These are phyloP conservation scores for Pemphredon lugubris DNA, from an alignment of 2,888 invertebrate genomes.

Conservation along the genomic window DNA sequence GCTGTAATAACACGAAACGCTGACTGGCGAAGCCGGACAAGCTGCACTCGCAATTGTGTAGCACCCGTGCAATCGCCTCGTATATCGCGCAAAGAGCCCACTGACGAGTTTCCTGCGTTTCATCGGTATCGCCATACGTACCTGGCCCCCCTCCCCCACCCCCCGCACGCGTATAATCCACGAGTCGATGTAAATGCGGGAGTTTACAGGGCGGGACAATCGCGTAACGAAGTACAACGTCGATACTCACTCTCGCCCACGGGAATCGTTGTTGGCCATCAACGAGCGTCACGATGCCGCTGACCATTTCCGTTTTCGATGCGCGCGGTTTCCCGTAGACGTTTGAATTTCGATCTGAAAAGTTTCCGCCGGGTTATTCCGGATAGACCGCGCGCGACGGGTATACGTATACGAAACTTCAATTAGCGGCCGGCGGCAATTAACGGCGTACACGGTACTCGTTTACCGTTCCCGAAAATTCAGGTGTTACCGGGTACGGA, in stretches of 20 bases:
- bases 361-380: slow-evolving; percentile 15
- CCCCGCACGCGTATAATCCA: slow-evolving; percentile 22
- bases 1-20: no score
- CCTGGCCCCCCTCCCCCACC: background rate
- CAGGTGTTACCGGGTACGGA: slow-evolving; percentile 11
- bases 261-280: background rate
- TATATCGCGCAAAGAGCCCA: background rate
- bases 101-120: slow-evolving; percentile 32
- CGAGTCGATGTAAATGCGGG: slow-evolving; percentile 36
- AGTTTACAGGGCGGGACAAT: slow-evolving; percentile 48
- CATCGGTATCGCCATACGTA: slow-evolving; percentile 9
- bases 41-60: no score
- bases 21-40: no score
- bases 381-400: slow-evolving; percentile 9
- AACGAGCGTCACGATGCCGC: slow-evolving; percentile 20
- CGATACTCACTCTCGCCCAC: background rate
- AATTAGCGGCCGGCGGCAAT: slow-evolving; percentile 61
- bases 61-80: no score
- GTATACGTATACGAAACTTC: slow-evolving; percentile 45
- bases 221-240: slow-evolving; percentile 43
- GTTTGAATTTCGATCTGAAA: slow-evolving; percentile 31
- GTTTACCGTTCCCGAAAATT: slow-evolving; percentile 52
- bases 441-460: slow-evolving; percentile 57
- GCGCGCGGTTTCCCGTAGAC: slow-evolving; percentile 12
- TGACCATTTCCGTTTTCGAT: slow-evolving; percentile 22